Evolutionary conservation across 1,140 invertebrate species (phyloP), one percentile per base, ranked within the genome.

Genomic region (Leptinotarsa defecta): DNA sequence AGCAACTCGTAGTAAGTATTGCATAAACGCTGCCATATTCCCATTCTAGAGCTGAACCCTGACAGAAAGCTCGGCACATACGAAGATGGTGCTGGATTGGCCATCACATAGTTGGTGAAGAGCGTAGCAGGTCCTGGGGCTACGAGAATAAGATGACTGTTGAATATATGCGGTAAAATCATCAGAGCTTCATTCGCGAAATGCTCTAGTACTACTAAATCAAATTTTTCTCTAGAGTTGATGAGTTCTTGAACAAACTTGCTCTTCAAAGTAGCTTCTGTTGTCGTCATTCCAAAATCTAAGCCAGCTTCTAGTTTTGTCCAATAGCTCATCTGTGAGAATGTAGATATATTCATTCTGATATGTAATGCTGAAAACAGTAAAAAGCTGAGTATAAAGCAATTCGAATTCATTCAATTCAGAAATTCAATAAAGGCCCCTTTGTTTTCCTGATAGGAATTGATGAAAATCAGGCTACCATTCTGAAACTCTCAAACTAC

Each of bases 181-280:
- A 84, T 71, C n/a, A 87, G 68, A 4, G 86, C 86, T 57, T 88
- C 87, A 22, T 86, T 86, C 57, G 85, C 82, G 57, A 88, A 87
- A 27, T 84, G 78, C 62, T 88, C 87, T 4, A 86, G 71, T 24
- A 88, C 81, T 2, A 88, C 84, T 1, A 87, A 71, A 80, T 89
- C 88, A 73, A 84, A 89, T 27, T 86, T 84, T 73, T 87, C 84
- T 4, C 77, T 71, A 0, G 80, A 79, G 19, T 80, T 65, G 4
- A 83, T 13, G 1, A 83, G 49, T 48, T 78, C 5, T 49, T 76
- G 27, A 13, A 82, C 73, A 13, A 73, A 75, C 0, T 69, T 27
- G 63, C 24, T 65, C 4, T 22, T 65, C 13, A 76, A 13, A 57
- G 52, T 57, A 17, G 52, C 15, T 57, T 57, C n/a, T 19, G 52